These are phyloP conservation scores for Pardalotus punctatus DNA, from an alignment of 2,113 vertebrate genomes.

Conservation along the genomic window DNA sequence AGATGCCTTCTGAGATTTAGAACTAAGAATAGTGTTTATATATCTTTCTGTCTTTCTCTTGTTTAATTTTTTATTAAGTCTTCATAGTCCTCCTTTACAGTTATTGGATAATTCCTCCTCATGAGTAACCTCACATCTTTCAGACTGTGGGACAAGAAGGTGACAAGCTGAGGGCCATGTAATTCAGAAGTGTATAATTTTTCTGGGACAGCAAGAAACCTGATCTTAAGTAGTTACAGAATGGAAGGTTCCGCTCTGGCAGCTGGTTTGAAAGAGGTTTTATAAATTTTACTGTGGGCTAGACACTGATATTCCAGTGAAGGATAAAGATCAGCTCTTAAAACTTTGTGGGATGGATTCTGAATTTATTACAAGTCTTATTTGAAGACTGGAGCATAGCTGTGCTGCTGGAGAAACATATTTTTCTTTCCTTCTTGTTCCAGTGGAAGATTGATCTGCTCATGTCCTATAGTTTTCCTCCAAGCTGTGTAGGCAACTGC, in stretches of 20 bases:
- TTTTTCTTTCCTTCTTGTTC: neutral
- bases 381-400: neutral
- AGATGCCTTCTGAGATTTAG: neutral
- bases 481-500: neutral
- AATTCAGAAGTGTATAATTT: neutral
- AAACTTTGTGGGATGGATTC: neutral
- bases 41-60: neutral
- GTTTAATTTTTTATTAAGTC: neutral
- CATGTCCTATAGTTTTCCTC: neutral
- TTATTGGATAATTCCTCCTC: neutral
- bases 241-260: neutral
- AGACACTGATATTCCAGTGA: neutral
- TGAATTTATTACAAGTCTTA: neutral
- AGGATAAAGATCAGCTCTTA: neutral
- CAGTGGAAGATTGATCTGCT: neutral
- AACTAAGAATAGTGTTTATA: neutral
- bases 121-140: neutral
- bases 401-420: neutral
- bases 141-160: neutral
- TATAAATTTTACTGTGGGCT: neutral
- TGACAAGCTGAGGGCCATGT: neutral
- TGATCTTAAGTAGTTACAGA: neutral
- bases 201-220: neutral
- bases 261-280: neutral
- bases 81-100: neutral